Base-by-base conservation (phyloP, 2,113 vertebrate species). In the Danionella cerebrum region DNA sequence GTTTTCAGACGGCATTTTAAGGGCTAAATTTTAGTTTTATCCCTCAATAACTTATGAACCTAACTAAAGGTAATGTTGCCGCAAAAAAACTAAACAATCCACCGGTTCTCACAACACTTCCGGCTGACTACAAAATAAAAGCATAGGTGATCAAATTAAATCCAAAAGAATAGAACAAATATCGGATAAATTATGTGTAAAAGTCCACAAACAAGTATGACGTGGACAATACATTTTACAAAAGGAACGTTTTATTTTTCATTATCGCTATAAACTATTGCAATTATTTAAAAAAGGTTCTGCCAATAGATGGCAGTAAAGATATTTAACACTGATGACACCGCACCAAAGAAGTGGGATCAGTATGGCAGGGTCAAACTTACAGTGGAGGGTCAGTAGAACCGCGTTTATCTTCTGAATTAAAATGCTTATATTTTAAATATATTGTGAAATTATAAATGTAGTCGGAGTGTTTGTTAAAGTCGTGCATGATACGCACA, bases 1-100 rank as follows among this genome's bases (percentile, higher is more conserved):
- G 47, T 53, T 78, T 54, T 86, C 81, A 8, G 72, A 58, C 4
- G 82, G 71, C 88, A 90, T 90, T 19, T 12, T 63, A 3, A 10
- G 2, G 24, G 35, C 19, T 29, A 36, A 8, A 39, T 31, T 12
- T 12, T 16, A 1, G 8, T 6, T 48, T 50, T 19, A 50, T 7
- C 7, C 6, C 21, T 1, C 25, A 12, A 8, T 8, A 8, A 31
- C 14, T 52, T 6, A 3, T 47, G 4, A 25, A 24, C 6, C 21
- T n/a, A 36, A 14, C 33, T 29, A 2, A 10, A 48, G 2, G 4
- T 13, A 18, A n/a, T n/a, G n/a, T n/a, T n/a, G n/a, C 57, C 10
- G 3, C 35, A 6, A 33, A 2, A 3, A 22, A 11, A 21, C 19
- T 45, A 10, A 47, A 33, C 25, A 13, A 13, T n/a, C 38, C 14